A percentile compares a stretch with the other conserved stretches of the same genome.
Conservation (phyloP, 1,140 invertebrate genomes). For the Anoplophora glabripennis region DNA sequence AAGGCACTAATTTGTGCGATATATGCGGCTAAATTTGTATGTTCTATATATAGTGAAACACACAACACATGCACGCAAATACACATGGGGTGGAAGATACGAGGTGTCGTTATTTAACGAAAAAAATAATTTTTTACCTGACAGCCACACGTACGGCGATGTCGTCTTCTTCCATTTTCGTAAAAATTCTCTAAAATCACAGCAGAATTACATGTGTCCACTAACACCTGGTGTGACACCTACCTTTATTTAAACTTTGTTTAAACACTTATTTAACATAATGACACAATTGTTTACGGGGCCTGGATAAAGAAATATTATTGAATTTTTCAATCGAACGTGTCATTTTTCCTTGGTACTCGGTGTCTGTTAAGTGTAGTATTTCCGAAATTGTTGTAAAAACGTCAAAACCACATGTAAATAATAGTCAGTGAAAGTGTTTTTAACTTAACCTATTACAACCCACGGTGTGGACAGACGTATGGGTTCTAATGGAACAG, state of each 20-base stretch:
- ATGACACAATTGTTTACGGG: constrained; percentile 1
- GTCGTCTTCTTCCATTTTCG: constrained; percentile 45
- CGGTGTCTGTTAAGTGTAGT: background rate
- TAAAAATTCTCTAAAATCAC: constrained; percentile 11
- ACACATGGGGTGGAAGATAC: too few relatives aligned
- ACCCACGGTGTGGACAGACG: background rate
- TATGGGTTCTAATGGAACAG: background rate
- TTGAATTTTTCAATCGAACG: background rate
- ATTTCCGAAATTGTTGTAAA: background rate
- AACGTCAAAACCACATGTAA: background rate
- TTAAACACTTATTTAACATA: constrained; percentile 3
- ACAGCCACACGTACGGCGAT: constrained; percentile 45
- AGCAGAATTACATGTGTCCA: constrained; percentile 23
- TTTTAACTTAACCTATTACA: constrained; percentile 4
- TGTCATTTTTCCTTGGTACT: background rate
- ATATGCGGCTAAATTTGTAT: too few relatives aligned
- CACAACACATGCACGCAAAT: too few relatives aligned
- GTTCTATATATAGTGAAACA: too few relatives aligned
- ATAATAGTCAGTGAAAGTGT: constrained; percentile 5
- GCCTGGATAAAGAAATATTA: background rate
- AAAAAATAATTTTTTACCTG: constrained; percentile 36
- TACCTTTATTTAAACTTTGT: constrained; percentile 25
- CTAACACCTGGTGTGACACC: constrained; percentile 28
- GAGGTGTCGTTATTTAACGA: background rate
- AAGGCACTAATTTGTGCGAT: too few relatives aligned